A percentile compares a stretch with the other conserved stretches of the same genome.
Conservation (phyloP, 2,113 vertebrate genomes). For the Pteronura brasiliensis region DNA sequence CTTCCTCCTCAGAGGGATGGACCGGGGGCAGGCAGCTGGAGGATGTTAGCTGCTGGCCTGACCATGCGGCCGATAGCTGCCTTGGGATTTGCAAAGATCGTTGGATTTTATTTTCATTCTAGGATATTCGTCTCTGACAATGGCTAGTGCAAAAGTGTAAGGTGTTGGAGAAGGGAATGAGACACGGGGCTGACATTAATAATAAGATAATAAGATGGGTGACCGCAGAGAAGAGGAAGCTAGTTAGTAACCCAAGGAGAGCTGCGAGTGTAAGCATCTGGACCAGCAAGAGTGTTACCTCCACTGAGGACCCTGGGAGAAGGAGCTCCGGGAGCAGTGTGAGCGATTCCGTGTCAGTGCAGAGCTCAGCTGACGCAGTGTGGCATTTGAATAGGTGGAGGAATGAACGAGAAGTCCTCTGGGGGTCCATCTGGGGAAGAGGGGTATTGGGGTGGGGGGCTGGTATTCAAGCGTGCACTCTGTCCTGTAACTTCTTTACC, state of each 20-base stretch:
- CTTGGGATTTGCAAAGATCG: background rate
- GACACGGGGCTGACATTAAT: background rate
- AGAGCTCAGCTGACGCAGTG: background rate
- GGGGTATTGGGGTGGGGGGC: background rate
- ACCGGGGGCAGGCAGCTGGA: background rate
- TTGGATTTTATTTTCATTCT: background rate
- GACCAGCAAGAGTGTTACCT: background rate
- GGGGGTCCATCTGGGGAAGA: background rate
- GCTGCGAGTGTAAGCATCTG: background rate
- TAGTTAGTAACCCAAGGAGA: background rate
- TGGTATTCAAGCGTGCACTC: background rate
- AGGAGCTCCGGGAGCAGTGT: background rate
- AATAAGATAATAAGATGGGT: background rate
- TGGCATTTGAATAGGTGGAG: background rate
- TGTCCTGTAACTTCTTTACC: background rate
- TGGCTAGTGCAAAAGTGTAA: background rate
- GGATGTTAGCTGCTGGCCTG: background rate
- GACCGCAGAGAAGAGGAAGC: background rate
- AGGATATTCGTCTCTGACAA: background rate
- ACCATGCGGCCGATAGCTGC: background rate
- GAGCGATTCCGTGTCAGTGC: fast-evolving
- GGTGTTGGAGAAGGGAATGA: background rate
- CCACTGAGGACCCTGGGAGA: background rate
- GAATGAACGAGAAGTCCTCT: background rate
- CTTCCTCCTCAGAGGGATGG: background rate